Base-by-base conservation (phyloP, 2,888 invertebrate species). In the Balanococcus diminutus region DNA sequence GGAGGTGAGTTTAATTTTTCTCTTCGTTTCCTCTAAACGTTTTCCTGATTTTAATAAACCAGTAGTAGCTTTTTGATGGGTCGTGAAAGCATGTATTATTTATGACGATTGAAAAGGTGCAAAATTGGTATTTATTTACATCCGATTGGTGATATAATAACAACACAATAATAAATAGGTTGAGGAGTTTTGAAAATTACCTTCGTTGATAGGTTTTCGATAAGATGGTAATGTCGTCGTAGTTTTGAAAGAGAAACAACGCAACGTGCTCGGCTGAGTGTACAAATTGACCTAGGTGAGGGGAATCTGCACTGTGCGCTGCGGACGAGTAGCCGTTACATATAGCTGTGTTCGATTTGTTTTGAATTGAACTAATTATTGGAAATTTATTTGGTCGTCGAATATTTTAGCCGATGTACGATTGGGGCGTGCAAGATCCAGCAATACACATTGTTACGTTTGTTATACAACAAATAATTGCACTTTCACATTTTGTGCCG, bases 391-490 rank as follows among this genome's bases (percentile, higher is more conserved):
- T 28, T 67, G 11, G 28, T 67, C 67, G 67, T 67, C 67, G 61
- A 67, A 67, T 67, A 67, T 67, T 67, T 67, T 67, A 28, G 67
- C 28, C 28, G 14, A 67, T 31, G 67, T 67, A 67, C 67, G 75
- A 79, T 79, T 22, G 75, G 75, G 75, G 75, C 75, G 75, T 36
- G 75, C 51, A n/a, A 28, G 51, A 28, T 31, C 36, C 36, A 36
- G 36, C 28, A 22, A 56, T 56, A 56, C 56, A 51, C 46, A 82
- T 82, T 82, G 82, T 82, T 51, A 51, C 82, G 82, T 79, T 79
- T 36, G 75, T 82, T 82, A 82, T 82, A 82, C 82, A 82, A 82
- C 82, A 82, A 82, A 82, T 82, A 82, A 82, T 82, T 82, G 56
- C 82, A 56, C 82, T 82, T 82, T 82, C 82, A 82, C 82, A 82